Evolutionary conservation across 2,113 vertebrate genomes (phyloP).

Genomic region (Nerophis ophidion): DNA sequence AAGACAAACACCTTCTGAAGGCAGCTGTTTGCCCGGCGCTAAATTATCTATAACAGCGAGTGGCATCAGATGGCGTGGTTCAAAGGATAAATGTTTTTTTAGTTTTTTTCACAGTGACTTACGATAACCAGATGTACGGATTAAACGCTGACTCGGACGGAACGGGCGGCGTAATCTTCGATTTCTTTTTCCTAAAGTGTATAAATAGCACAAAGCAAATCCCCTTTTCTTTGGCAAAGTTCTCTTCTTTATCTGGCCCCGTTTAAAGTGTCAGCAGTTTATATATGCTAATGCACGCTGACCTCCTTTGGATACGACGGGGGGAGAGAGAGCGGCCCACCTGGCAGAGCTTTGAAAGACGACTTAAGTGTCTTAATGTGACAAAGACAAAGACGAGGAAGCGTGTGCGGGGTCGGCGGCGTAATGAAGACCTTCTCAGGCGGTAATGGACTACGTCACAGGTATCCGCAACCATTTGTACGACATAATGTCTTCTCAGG

Average conservation of each 20-base stretch:
- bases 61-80: constrained; percentile 33
- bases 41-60: constrained; percentile 8
- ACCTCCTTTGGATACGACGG: constrained; percentile 5
- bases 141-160: background rate
- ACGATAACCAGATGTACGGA: constrained; percentile 5
- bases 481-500: too few species aligned
- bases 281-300: constrained; percentile 29
- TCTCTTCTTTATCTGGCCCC: background rate
- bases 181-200: background rate
- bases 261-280: constrained; percentile 10
- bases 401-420: background rate
- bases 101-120: constrained; percentile 11
- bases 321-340: background rate
- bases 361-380: background rate
- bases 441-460: too few species aligned
- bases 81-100: constrained; percentile 24
- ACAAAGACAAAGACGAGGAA: constrained; percentile 1
- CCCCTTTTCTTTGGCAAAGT: constrained; percentile 3
- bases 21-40: constrained; percentile 37
- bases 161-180: background rate
- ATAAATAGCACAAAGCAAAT: constrained; percentile 6
- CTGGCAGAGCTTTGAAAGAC: background rate
- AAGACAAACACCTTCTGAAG: constrained; percentile 45
- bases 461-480: too few species aligned
- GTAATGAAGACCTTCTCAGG: too few species aligned